Evolutionary conservation across 2,113 vertebrate species (phyloP).

Genomic region (Casuarius casuarius): DNA sequence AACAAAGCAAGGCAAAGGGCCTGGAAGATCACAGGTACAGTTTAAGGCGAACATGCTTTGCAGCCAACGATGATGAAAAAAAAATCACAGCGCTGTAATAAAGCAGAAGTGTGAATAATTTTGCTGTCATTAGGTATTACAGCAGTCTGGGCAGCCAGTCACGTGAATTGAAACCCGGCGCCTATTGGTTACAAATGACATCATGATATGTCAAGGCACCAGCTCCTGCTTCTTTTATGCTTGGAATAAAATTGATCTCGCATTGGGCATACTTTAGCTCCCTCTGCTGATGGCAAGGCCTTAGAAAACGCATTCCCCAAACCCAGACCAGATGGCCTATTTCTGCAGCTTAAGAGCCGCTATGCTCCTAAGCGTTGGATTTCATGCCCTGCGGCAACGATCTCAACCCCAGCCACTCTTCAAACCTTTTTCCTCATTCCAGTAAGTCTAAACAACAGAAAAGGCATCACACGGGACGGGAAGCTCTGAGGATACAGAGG

Average conservation of each 20-base stretch:
- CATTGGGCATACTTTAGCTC: slow-evolving; percentile 61
- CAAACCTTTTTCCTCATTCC: neutral
- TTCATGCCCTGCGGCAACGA: fast-evolving
- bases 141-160: slow-evolving; percentile 57
- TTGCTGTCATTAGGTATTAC: slow-evolving; percentile 57
- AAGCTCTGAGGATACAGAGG: neutral
- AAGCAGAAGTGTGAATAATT: slow-evolving; percentile 69
- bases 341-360: neutral
- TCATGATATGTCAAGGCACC: slow-evolving; percentile 69
- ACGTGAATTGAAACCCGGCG: slow-evolving; percentile 23
- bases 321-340: fast-evolving
- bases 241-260: neutral
- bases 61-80: neutral
- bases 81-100: neutral
- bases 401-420: neutral
- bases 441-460: fast-evolving
- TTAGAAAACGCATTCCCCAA: fast-evolving
- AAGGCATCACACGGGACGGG: neutral
- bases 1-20: neutral
- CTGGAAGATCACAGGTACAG: neutral
- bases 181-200: slow-evolving; percentile 81
- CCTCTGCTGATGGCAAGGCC: slow-evolving; percentile 66
- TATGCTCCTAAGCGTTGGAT: neutral
- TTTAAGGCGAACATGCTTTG: neutral
- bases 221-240: slow-evolving; percentile 8